Conservation (phyloP, 2,797 vertebrate genomes). For the Tachyglossus aculeatus region DNA sequence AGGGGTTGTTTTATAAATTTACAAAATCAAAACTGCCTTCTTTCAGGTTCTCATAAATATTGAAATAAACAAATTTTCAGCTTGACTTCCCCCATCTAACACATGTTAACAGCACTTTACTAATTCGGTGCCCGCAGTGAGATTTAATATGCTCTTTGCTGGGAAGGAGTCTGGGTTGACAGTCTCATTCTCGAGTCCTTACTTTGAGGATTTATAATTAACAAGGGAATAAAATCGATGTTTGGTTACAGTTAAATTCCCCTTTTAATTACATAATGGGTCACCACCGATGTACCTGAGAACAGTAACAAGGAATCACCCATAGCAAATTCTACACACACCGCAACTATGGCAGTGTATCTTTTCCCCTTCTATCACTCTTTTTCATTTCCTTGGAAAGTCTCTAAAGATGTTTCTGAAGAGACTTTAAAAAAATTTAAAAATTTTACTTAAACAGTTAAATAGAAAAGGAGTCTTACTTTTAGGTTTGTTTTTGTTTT, state of each 20-base stretch:
- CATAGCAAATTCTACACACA: slow-evolving; percentile 15
- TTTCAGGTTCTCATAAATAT: neutral
- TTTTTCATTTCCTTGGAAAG: slow-evolving; percentile 18
- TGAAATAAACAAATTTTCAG: neutral
- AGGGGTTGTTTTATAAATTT: neutral
- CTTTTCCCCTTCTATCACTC: neutral
- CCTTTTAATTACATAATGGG: neutral
- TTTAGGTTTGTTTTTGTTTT: slow-evolving; percentile 9
- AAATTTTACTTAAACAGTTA: neutral
- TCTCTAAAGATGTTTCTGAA: neutral
- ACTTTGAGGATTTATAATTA: neutral
- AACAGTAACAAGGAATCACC: neutral
- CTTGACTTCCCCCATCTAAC: neutral
- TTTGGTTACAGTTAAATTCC: slow-evolving; percentile 3
- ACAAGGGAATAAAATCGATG: slow-evolving; percentile 1
- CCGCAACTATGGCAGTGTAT: neutral
- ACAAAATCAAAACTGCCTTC: neutral
- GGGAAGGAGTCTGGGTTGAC: neutral
- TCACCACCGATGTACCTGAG: neutral
- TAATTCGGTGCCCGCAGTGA: neutral
- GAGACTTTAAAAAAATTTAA: neutral
- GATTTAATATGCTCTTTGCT: neutral
- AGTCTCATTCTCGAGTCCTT: neutral
- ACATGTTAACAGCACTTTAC: neutral
- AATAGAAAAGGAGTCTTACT: neutral